phyloP scores from a whole-genome alignment of 1,140 invertebrate species.

The Brachionus plicatilis region DNA sequence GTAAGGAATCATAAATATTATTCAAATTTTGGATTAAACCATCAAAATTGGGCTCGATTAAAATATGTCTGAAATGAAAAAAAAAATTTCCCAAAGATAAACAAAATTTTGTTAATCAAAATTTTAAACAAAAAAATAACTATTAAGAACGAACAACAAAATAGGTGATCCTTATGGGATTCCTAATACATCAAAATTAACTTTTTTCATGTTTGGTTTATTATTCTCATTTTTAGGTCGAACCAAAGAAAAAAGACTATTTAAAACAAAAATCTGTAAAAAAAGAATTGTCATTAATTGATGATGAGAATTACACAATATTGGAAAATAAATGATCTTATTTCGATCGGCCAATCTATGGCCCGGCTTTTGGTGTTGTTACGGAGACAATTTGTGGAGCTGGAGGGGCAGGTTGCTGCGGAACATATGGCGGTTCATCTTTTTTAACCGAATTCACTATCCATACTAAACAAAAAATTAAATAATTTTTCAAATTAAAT shows the following conservation, averaged over 20 bases:
- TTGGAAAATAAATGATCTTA: neutral
- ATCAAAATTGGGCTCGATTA: neutral
- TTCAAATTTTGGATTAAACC: neutral
- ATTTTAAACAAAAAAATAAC: neutral
- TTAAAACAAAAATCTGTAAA: neutral
- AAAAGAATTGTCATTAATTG: neutral
- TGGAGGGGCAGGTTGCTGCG: neutral
- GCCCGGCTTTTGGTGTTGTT: neutral
- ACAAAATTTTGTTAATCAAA: neutral
- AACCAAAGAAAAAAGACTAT: neutral
- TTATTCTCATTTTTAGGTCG: neutral
- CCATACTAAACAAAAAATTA: conserved; percentile 10
- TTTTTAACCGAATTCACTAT: conserved; percentile 35
- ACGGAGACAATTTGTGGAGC: too few relatives aligned
- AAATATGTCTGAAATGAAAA: neutral
- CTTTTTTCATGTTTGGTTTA: neutral
- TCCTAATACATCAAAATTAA: neutral
- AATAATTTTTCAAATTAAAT: neutral
- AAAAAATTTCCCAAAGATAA: neutral
- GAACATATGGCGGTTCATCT: neutral
- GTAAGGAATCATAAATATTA: neutral
- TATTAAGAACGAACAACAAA: neutral
- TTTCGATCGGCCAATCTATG: neutral
- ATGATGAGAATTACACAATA: neutral
- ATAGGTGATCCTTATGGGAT: neutral